Evolutionary conservation across 2,113 vertebrate genomes (phyloP).

Genomic region (Coptodon bakossiorum): DNA sequence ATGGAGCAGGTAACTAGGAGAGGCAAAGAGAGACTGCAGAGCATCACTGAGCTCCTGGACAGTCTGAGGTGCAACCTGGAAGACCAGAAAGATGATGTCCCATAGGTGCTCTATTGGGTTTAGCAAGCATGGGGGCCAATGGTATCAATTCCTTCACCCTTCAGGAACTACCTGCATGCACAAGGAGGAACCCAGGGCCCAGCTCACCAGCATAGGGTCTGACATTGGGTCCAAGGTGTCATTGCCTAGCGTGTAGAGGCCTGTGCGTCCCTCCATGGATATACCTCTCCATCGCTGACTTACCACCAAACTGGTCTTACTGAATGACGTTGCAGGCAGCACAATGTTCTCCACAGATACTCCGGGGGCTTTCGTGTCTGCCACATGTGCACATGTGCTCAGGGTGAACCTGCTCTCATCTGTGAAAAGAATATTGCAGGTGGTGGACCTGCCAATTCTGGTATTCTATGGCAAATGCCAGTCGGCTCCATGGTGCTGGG

Average conservation of each 20-base stretch:
- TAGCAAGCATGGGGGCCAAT: background rate
- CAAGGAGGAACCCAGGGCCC: background rate
- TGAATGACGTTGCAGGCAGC: background rate
- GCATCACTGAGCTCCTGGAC: background rate
- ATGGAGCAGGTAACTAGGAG: background rate
- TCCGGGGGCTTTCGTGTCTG: fast-evolving
- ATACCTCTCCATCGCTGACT: background rate
- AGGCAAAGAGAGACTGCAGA: fast-evolving
- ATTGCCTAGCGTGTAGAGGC: background rate
- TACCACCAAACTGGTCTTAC: background rate
- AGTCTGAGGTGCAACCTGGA: background rate
- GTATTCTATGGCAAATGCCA: background rate
- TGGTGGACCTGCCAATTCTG: background rate
- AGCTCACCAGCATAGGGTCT: background rate
- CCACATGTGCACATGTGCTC: background rate
- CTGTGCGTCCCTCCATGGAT: background rate
- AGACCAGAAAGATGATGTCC: background rate
- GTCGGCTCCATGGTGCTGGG: background rate
- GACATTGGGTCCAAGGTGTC: background rate
- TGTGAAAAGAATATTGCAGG: background rate
- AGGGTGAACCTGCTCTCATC: background rate
- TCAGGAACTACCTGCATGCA: background rate
- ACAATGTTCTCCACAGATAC: background rate
- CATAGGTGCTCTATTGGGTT: fast-evolving
- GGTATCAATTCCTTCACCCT: background rate